phyloP scores from a whole-genome alignment of 92 coral and sea anemone genomes.

The Isaurus tuberculatus region DNA sequence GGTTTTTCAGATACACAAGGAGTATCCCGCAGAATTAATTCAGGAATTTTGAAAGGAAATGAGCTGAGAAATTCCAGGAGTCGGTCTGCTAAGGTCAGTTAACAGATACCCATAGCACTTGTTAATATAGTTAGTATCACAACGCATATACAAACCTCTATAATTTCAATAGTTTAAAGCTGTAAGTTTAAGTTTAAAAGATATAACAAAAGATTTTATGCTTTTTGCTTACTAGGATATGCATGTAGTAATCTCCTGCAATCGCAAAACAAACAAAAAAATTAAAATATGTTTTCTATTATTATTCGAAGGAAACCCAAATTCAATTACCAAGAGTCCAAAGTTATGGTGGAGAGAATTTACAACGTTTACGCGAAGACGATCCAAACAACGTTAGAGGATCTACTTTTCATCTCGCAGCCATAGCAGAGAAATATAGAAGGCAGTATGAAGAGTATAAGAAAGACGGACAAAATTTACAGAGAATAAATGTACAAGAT shows the following conservation, averaged over 20 bases:
- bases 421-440: constrained; percentile 81
- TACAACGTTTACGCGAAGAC: constrained; percentile 29
- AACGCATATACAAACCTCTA: no score
- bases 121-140: not conserved
- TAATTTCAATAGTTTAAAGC: no score
- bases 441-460: constrained; percentile 60
- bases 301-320: constrained; percentile 36
- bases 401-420: constrained; percentile 63
- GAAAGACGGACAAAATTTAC: not conserved
- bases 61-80: not conserved
- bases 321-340: constrained; percentile 76
- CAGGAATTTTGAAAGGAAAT: not conserved
- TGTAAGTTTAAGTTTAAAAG: no score
- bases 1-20: not conserved
- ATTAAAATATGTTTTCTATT: not conserved
- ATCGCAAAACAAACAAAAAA: not conserved
- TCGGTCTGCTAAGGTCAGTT: constrained; percentile 1
- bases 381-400: constrained; percentile 36
- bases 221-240: no score
- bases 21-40: not conserved
- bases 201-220: no score
- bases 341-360: constrained; percentile 17
- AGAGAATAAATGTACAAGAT: not conserved
- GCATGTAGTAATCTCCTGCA: not conserved
- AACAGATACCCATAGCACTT: not conserved